Percentiles rank a stretch among this genome's conserved stretches.
These are phyloP conservation scores for Clanis bilineata DNA, from an alignment of 2,888 invertebrate genomes.

Conservation along the genomic window DNA sequence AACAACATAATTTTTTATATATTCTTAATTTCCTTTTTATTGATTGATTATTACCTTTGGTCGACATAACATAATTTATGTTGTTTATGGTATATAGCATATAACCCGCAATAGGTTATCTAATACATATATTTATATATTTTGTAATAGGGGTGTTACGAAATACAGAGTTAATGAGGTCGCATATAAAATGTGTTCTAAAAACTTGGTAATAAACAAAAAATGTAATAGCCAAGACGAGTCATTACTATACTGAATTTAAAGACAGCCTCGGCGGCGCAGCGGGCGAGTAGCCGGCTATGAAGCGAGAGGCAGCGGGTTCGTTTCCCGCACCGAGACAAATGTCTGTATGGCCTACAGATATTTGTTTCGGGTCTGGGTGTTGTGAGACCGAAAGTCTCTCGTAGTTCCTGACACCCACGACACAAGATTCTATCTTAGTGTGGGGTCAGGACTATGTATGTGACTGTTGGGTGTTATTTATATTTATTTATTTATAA, in stretches of 20 bases:
- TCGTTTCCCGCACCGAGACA: too few species aligned
- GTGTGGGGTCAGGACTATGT: too few species aligned
- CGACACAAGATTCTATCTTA: too few species aligned
- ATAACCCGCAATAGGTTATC: not conserved
- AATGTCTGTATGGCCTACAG: too few species aligned
- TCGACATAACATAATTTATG: not conserved
- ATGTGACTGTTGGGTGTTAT: too few species aligned
- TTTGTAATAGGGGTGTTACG: not conserved
- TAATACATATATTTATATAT: not conserved
- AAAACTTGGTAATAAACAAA: slow-evolving; percentile 4
- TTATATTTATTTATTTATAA: too few species aligned
- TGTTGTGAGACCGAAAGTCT: too few species aligned
- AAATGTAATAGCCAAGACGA: not conserved
- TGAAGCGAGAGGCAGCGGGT: too few species aligned
- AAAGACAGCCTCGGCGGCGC: too few species aligned
- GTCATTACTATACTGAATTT: not conserved
- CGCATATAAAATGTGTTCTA: not conserved
- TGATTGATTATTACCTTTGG: not conserved
- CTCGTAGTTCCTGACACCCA: too few species aligned
- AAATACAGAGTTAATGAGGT: not conserved
- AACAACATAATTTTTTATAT: not conserved
- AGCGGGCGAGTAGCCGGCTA: too few species aligned
- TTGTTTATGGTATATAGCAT: not conserved
- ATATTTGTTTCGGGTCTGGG: too few species aligned
- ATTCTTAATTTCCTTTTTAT: not conserved